These are phyloP conservation scores for Melolontha melolontha DNA, from an alignment of 2,888 invertebrate genomes.

Conservation along the genomic window DNA sequence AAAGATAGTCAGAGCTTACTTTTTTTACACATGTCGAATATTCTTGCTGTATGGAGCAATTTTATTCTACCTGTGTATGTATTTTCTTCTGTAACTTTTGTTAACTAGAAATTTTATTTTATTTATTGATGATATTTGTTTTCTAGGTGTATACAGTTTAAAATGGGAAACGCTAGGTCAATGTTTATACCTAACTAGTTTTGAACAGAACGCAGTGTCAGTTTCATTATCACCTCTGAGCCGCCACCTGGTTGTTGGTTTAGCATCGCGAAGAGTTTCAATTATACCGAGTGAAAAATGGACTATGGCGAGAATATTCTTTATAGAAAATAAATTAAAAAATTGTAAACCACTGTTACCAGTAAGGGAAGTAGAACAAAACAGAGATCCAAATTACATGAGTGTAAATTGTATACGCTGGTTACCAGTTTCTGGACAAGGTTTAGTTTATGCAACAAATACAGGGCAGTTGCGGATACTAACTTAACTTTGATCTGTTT, in stretches of 20 bases:
- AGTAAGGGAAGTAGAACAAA: conserved; percentile 76
- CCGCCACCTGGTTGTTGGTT: conserved; percentile 83
- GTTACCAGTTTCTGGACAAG: conserved; percentile 86
- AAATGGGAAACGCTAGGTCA: conserved; percentile 81
- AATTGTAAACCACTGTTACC: conserved; percentile 64
- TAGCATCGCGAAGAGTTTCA: conserved; percentile 75
- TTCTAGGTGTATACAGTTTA: conserved; percentile 81
- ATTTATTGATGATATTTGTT: conserved; percentile 16
- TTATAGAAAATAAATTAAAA: conserved; percentile 60
- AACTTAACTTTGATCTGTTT: conserved; percentile 57
- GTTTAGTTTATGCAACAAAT: conserved; percentile 88
- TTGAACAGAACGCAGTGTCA: conserved; percentile 85
- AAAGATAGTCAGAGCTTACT: too few species aligned
- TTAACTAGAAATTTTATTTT: too few species aligned
- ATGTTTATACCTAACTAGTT: conserved; percentile 81
- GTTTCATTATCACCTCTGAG: conserved; percentile 87
- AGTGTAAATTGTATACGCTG: conserved; percentile 88
- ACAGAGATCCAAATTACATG: conserved; percentile 73
- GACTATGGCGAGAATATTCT: conserved; percentile 66
- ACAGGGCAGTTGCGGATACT: conserved; percentile 83
- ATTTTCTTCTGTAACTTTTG: neutral
- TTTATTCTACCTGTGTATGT: too few species aligned
- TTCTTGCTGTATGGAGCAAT: too few species aligned
- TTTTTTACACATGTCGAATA: too few species aligned
- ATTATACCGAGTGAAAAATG: conserved; percentile 69